Conservation (phyloP, 2,113 vertebrate genomes). For the Phoxinus phoxinus region DNA sequence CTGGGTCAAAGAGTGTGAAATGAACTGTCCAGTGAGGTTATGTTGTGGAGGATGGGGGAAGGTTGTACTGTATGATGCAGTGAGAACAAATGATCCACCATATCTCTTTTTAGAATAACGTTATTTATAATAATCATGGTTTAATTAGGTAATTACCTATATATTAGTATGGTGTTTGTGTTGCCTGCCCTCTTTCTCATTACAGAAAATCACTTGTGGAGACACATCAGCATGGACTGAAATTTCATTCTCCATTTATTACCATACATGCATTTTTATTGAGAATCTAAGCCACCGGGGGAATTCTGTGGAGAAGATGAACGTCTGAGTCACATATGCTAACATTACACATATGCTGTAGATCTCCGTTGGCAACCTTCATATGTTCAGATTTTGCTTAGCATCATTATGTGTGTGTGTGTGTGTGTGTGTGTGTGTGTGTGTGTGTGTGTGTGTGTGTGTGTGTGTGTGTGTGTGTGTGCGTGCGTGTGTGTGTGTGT, state of each 20-base stretch:
- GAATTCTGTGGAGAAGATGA: background rate
- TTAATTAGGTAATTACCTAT: background rate
- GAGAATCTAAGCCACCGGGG: background rate
- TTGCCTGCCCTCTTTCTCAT: slow-evolving; percentile 10
- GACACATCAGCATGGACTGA: background rate
- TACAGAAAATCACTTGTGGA: background rate
- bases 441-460: too few relatives aligned
- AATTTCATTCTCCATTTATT: background rate
- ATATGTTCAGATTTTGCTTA: background rate
- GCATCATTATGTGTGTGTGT: background rate
- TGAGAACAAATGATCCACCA: background rate
- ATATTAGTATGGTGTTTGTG: background rate
- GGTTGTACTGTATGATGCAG: background rate
- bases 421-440: background rate
- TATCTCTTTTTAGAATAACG: background rate
- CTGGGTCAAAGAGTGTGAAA: background rate
- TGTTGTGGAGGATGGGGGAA: background rate
- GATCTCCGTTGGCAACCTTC: background rate
- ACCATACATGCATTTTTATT: slow-evolving; percentile 17
- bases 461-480: too few relatives aligned
- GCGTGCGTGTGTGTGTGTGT: too few relatives aligned
- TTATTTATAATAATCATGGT: background rate
- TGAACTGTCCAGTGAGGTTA: background rate
- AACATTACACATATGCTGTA: slow-evolving; percentile 1
- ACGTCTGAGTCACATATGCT: too few relatives aligned